phyloP scores from a whole-genome alignment of 1,140 invertebrate species.

The Agraylea sexmaculata region DNA sequence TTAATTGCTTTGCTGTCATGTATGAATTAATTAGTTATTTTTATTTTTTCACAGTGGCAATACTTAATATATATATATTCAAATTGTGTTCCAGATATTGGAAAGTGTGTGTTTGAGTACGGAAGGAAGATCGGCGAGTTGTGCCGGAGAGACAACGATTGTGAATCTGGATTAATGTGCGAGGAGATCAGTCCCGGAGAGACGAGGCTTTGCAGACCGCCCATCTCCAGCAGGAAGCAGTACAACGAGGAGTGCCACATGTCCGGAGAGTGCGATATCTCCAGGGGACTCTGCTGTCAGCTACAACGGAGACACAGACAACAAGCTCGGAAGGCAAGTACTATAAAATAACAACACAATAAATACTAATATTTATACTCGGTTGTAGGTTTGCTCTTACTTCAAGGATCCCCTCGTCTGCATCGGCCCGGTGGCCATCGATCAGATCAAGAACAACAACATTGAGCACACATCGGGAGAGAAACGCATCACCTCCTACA shows the following conservation, averaged over 20 bases:
- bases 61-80: too few relatives aligned
- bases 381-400: constrained; percentile 67
- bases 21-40: too few relatives aligned
- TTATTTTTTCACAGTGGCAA: too few relatives aligned
- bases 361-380: not conserved
- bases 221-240: constrained; percentile 60
- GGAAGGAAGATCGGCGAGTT: constrained; percentile 62
- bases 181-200: constrained; percentile 43
- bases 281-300: constrained; percentile 76
- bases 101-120: constrained; percentile 59
- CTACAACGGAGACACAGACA: constrained; percentile 74
- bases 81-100: constrained; percentile 43
- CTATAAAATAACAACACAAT: not conserved
- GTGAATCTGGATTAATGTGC: constrained; percentile 61
- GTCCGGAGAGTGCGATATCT: constrained; percentile 77
- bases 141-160: constrained; percentile 61
- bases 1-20: too few relatives aligned
- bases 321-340: constrained; percentile 61
- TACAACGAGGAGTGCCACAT: constrained; percentile 75
- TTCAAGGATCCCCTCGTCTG: constrained; percentile 83
- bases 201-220: constrained; percentile 65
- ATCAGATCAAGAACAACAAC: constrained; percentile 55
- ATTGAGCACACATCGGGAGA: constrained; percentile 69
- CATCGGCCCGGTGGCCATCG: constrained; percentile 70
- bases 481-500: constrained; percentile 57